phyloP scores from a whole-genome alignment of 2,797 vertebrate species.

The Hippopotamyrus pictus region DNA sequence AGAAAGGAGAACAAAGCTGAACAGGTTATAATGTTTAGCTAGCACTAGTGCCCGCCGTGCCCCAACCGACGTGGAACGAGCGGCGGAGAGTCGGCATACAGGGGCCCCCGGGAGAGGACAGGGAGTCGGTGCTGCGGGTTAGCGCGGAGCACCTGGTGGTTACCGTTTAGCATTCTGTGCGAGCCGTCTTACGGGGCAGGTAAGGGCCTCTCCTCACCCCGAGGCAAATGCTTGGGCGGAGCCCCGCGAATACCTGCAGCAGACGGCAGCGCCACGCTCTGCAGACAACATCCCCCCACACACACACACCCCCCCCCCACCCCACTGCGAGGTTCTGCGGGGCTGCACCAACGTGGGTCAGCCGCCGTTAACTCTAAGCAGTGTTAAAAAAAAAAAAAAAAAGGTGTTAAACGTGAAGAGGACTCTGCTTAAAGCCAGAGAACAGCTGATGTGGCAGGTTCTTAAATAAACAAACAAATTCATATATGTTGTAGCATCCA shows the following conservation, averaged over 20 bases:
- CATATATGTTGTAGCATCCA: slow-evolving; percentile 35
- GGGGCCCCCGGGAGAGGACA: background rate
- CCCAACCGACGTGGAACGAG: background rate
- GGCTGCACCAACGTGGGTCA: background rate
- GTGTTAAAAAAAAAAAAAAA: background rate
- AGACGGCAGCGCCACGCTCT: background rate
- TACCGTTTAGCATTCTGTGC: slow-evolving; percentile 33
- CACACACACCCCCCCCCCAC: background rate
- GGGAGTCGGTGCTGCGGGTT: background rate
- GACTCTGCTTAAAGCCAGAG: background rate
- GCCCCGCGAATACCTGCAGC: slow-evolving; percentile 25
- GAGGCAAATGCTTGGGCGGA: slow-evolving; percentile 31
- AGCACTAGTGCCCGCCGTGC: background rate
- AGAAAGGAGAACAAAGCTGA: background rate
- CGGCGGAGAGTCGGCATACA: background rate
- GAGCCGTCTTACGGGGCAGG: slow-evolving; percentile 25
- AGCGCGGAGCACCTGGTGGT: background rate
- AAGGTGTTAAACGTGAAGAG: background rate
- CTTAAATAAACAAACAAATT: slow-evolving; percentile 27
- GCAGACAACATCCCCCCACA: background rate
- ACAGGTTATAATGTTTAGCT: background rate
- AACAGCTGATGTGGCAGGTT: background rate
- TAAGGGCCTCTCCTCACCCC: slow-evolving; percentile 7
- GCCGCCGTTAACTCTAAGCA: background rate
- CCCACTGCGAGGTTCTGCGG: background rate